These are phyloP conservation scores for Drosophila diplacantha DNA, from an alignment of 2,888 invertebrate species.

Conservation along the genomic window DNA sequence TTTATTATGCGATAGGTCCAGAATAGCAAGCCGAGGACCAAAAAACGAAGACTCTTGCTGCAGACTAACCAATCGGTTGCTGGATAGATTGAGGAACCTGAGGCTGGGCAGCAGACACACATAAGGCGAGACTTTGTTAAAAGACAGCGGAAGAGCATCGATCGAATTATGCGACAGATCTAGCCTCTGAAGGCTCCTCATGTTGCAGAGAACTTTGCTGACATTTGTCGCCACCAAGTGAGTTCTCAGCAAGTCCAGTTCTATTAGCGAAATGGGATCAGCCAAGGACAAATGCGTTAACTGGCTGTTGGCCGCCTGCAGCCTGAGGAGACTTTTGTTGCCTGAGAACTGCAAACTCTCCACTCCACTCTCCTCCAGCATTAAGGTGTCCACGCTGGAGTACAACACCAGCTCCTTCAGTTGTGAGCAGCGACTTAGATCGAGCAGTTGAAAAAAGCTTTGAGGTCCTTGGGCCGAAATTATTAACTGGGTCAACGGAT, in stretches of 20 bases:
- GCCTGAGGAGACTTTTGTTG: slow-evolving; percentile 32
- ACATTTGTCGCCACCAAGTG: slow-evolving; percentile 26
- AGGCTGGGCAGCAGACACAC: slow-evolving; percentile 66
- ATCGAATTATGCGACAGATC: slow-evolving; percentile 71
- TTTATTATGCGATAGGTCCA: slow-evolving; percentile 70
- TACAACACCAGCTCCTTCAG: slow-evolving; percentile 51
- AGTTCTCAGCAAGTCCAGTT: slow-evolving; percentile 68
- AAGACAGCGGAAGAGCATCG: slow-evolving; percentile 33
- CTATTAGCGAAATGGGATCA: not conserved
- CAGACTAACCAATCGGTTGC: slow-evolving; percentile 58
- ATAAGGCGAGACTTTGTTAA: not conserved
- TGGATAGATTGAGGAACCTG: slow-evolving; percentile 65
- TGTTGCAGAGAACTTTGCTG: slow-evolving; percentile 55
- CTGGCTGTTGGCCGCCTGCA: slow-evolving; percentile 2
- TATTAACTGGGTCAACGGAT: slow-evolving; percentile 57
- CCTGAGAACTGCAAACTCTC: slow-evolving; percentile 48
- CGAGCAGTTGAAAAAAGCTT: slow-evolving; percentile 55
- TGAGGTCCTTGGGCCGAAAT: slow-evolving; percentile 35
- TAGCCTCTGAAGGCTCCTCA: slow-evolving; percentile 70
- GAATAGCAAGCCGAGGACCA: slow-evolving; percentile 52
- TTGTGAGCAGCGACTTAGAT: slow-evolving; percentile 60
- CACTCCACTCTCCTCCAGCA: slow-evolving; percentile 55
- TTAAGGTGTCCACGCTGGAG: slow-evolving; percentile 58
- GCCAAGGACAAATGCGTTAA: not conserved
- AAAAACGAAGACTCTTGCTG: slow-evolving; percentile 54